phyloP scores from a whole-genome alignment of 2,113 vertebrate species.

The Austrofundulus limnaeus region DNA sequence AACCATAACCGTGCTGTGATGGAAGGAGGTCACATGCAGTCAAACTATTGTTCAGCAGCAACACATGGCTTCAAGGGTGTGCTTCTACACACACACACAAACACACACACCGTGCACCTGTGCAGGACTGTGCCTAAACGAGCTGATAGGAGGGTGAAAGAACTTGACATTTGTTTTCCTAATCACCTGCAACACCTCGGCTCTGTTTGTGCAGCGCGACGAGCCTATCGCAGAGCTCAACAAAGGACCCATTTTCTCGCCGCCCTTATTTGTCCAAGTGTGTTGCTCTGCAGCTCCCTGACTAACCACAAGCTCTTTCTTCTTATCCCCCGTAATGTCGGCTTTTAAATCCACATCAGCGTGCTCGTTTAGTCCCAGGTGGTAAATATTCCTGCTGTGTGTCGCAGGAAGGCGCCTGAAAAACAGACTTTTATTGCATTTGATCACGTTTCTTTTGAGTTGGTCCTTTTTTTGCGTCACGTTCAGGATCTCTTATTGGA shows the following conservation, averaged over 20 bases:
- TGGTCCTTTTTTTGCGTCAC: neutral
- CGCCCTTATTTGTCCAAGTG: conserved; percentile 59
- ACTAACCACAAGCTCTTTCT: conserved; percentile 68
- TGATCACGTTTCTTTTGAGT: conserved; percentile 18
- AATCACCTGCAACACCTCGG: conserved; percentile 59
- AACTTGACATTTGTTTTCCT: conserved; percentile 70
- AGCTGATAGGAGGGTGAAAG: conserved; percentile 62
- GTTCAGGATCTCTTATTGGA: neutral
- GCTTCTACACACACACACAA: conserved; percentile 28
- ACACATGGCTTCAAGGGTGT: neutral
- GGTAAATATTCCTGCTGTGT: conserved; percentile 65
- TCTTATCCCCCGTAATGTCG: conserved; percentile 60
- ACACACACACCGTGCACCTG: conserved; percentile 47
- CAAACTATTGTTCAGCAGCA: conserved; percentile 20
- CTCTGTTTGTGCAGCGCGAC: conserved; percentile 60
- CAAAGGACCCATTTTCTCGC: conserved; percentile 61
- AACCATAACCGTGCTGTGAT: neutral
- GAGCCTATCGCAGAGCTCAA: conserved; percentile 54
- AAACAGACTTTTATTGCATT: conserved; percentile 28
- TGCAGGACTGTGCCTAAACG: conserved; percentile 42
- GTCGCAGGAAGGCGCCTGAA: neutral
- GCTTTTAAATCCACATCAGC: conserved; percentile 67
- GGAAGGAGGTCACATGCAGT: conserved; percentile 20
- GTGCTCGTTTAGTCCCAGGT: conserved; percentile 55
- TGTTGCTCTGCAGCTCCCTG: conserved; percentile 61